These are phyloP conservation scores for Kobus ellipsiprymnus DNA, from an alignment of 2,113 vertebrate genomes.

Conservation along the genomic window DNA sequence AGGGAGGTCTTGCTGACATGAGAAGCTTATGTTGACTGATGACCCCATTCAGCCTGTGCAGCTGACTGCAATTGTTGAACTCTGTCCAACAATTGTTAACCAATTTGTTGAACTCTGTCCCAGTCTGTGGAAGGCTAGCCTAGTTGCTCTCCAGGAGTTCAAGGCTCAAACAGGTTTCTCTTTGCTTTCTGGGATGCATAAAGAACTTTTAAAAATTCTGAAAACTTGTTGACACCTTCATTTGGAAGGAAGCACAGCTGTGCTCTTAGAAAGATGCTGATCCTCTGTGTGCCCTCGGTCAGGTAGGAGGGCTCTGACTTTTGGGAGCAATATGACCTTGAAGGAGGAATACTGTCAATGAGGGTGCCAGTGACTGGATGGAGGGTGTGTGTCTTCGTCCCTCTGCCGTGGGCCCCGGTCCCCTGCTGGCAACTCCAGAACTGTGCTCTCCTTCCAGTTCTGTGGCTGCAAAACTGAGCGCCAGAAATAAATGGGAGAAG, in stretches of 20 bases:
- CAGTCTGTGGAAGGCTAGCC: background rate
- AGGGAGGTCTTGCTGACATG: background rate
- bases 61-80: background rate
- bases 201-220: background rate
- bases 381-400: background rate
- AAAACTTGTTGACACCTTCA: background rate
- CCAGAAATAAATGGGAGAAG: background rate
- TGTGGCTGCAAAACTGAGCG: background rate
- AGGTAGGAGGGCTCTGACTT: background rate
- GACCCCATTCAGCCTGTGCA: background rate
- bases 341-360: background rate
- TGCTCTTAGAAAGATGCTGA: background rate
- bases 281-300: background rate
- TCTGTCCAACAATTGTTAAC: background rate
- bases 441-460: background rate
- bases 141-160: background rate
- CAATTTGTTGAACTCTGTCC: background rate
- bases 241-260: background rate
- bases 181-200: slow-evolving; percentile 27
- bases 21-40: background rate
- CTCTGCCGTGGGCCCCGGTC: background rate
- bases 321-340: background rate
- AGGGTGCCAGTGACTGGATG: background rate
- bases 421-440: background rate
- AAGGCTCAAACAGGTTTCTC: slow-evolving; percentile 36